Conservation (phyloP, 2,797 vertebrate species). For the Notamacropus eugenii region DNA sequence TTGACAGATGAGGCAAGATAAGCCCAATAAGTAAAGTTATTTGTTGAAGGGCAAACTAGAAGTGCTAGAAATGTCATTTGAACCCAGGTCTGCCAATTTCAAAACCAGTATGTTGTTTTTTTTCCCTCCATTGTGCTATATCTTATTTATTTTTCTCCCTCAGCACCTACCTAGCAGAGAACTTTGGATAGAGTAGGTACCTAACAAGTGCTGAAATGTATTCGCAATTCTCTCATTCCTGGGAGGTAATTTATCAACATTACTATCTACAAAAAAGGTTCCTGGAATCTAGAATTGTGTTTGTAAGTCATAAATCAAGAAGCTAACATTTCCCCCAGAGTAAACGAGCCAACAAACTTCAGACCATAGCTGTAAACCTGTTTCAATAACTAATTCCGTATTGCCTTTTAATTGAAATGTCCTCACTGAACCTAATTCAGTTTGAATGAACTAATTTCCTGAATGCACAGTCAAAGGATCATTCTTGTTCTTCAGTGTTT, state of each 20-base stretch:
- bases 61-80: not conserved
- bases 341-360: conserved; percentile 10
- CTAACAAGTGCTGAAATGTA: not conserved
- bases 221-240: conserved; percentile 25
- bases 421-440: conserved; percentile 14
- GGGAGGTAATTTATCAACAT: conserved; percentile 44
- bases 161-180: not conserved
- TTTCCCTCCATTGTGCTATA: not conserved
- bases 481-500: not conserved
- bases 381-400: conserved; percentile 31
- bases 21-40: not conserved
- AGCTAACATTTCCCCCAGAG: conserved; percentile 32
- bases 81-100: not conserved
- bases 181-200: not conserved
- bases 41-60: not conserved
- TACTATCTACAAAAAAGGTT: conserved; percentile 17
- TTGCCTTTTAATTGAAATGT: conserved; percentile 48
- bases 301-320: conserved; percentile 53
- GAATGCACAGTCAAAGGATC: not conserved
- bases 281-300: conserved; percentile 32
- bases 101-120: not conserved
- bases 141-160: not conserved
- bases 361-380: conserved; percentile 33
- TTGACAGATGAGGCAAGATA: not conserved
- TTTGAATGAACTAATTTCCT: conserved; percentile 47